A percentile compares a stretch with the other conserved stretches of the same genome.
These are phyloP conservation scores for Oncorhynchus clarkii DNA, from an alignment of 2,113 vertebrate species.

Conservation along the genomic window DNA sequence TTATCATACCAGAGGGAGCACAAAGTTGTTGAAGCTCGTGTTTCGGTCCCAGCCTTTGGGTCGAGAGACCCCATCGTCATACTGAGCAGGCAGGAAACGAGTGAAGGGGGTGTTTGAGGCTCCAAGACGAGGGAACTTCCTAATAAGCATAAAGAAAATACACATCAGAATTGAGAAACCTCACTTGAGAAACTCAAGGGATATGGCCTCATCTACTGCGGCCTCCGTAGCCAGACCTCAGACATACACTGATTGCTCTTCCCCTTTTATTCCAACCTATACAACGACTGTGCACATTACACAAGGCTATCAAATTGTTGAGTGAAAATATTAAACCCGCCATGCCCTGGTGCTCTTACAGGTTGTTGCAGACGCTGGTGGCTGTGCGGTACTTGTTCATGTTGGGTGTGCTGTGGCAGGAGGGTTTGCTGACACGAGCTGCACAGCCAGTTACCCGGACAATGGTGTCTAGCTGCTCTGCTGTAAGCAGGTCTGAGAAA, in stretches of 20 bases:
- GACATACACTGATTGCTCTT: neutral
- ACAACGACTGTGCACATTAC: neutral
- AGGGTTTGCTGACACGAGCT: conserved; percentile 58
- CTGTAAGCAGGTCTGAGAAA: conserved; percentile 76
- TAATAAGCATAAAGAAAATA: conserved; percentile 27
- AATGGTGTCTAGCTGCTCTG: conserved; percentile 67
- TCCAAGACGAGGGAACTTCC: conserved; percentile 64
- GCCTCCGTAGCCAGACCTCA: conserved; percentile 2
- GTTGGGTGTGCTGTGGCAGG: conserved; percentile 47
- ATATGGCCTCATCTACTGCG: conserved; percentile 38
- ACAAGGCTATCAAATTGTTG: neutral
- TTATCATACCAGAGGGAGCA: conserved; percentile 71
- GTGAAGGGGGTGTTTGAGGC: conserved; percentile 69
- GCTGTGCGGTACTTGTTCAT: conserved; percentile 70
- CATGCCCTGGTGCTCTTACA: conserved; percentile 55
- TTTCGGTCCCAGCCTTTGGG: conserved; percentile 60
- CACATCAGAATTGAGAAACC: conserved; percentile 24
- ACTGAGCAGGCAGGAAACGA: conserved; percentile 68
- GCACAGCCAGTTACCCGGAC: conserved; percentile 75
- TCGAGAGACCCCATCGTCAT: conserved; percentile 67
- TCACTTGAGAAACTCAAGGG: conserved; percentile 43
- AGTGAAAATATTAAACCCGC: neutral
- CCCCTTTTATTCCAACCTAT: neutral
- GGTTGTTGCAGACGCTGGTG: conserved; percentile 85
- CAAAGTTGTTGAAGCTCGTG: conserved; percentile 59